Evolutionary conservation across 2,797 vertebrate species (phyloP).

Genomic region (Miichthys miiuy): DNA sequence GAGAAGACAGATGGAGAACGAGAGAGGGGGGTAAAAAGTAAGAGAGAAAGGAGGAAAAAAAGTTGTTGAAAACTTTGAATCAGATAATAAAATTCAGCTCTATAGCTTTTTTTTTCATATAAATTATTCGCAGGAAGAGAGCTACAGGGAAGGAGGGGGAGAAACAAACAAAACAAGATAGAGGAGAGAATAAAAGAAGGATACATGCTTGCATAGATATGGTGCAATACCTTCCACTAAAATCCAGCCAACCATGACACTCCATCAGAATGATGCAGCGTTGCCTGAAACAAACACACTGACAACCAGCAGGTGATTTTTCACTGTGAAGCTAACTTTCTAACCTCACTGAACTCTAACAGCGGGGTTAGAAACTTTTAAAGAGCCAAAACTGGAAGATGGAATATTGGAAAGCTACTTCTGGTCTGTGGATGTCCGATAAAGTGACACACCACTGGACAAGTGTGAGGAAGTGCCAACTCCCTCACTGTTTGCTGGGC

Average conservation of each 20-base stretch:
- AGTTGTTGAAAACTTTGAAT: constrained; percentile 44
- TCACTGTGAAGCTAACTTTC: not conserved
- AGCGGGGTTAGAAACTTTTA: not conserved
- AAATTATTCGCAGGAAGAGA: constrained; percentile 54
- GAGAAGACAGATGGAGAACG: constrained; percentile 33
- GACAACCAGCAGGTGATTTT: constrained; percentile 4
- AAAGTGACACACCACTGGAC: not conserved
- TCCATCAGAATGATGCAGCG: not conserved
- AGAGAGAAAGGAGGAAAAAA: not conserved
- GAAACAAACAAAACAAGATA: constrained; percentile 38
- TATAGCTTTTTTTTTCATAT: constrained; percentile 41
- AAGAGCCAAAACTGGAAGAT: no score
- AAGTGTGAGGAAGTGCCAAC: no score
- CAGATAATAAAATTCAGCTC: constrained; percentile 53
- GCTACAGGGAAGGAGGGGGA: constrained; percentile 2
- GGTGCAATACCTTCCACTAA: constrained; percentile 10
- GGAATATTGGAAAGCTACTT: no score
- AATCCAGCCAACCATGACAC: not conserved
- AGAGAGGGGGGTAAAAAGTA: not conserved
- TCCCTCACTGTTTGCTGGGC: no score
- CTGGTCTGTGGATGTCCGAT: not conserved
- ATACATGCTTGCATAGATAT: constrained; percentile 14
- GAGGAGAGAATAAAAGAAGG: not conserved
- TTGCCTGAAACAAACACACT: not conserved
- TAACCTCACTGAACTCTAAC: not conserved